Base-by-base conservation (phyloP, 2,113 vertebrate species). In the Cynoglossus semilaevis region DNA sequence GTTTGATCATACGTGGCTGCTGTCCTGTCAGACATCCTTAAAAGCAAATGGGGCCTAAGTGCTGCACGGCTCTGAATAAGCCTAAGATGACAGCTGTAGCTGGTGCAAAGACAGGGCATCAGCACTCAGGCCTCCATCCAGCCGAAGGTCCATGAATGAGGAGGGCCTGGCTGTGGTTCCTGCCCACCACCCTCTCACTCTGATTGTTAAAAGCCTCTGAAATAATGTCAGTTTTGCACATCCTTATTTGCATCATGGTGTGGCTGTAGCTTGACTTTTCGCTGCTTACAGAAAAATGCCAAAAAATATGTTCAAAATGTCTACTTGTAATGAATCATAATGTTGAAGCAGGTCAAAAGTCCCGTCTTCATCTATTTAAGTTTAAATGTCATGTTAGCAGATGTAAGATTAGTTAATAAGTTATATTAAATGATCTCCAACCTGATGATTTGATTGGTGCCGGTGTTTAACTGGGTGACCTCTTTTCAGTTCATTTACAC, bases 31-130 rank as follows among this genome's bases (percentile, higher is more conserved):
- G 87, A 90, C 89, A 89, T 87, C 85, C 87, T 90, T 90, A 91
- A 90, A 87, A 88, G 88, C 89, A 90, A 90, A 91, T 88, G 88
- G 88, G 87, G 77, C 85, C 87, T 90, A 90, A 90, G 90, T 90
- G 88, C 85, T 84, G 86, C 75, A 48, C 70, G 73, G 82, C 82
- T 84, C 84, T 61, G 77, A 81, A 82, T 78, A 80, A 84, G 82
- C 62, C 77, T 64, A 79, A 87, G 83, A 88, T 88, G 88, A 89
- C 87, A 89, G 87, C 80, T 77, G 74, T 58, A 81, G 72, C 70
- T 18, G 40, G 73, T 66, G 81, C 72, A 85, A 74, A 77, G 72
- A 60, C 78, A 74, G 80, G 77, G 70, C 84, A 76, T 75, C 49
- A 70, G 72, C 76, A 71, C 73, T 86, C 79, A 64, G 66, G 75